Percentiles rank a stretch among this genome's conserved stretches.
Evolutionary conservation across 1,140 invertebrate species (phyloP).

Genomic region (Macrocentrus cingulum): DNA sequence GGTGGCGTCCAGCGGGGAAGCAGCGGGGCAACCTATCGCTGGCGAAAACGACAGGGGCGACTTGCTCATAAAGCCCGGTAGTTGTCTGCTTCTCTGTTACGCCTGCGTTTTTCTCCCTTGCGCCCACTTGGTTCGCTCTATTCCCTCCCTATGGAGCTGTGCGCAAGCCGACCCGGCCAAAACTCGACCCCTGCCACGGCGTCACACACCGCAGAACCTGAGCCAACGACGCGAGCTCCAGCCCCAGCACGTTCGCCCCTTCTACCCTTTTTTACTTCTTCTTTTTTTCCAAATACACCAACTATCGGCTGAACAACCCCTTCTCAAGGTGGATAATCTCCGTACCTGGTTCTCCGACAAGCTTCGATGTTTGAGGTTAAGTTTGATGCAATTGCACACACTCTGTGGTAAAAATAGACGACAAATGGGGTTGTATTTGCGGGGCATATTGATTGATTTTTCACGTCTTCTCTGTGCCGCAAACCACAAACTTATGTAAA

Average conservation of each 20-base stretch:
- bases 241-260: neutral
- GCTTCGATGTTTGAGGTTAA: too few species aligned
- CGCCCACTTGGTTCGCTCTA: constrained; percentile 25
- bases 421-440: too few species aligned
- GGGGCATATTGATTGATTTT: too few species aligned
- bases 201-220: constrained; percentile 32
- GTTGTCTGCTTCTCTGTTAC: constrained; percentile 28
- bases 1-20: constrained; percentile 25
- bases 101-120: constrained; percentile 17
- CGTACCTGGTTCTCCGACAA: too few species aligned
- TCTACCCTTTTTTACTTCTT: neutral
- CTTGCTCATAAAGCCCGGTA: constrained; percentile 15
- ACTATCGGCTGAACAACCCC: too few species aligned
- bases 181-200: constrained; percentile 46
- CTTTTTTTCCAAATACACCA: too few species aligned
- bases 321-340: too few species aligned
- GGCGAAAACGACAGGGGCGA: constrained; percentile 23
- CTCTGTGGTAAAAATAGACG: too few species aligned
- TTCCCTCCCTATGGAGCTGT: constrained; percentile 32
- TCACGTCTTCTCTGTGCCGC: too few species aligned
- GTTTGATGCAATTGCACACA: too few species aligned
- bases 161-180: constrained; percentile 53
- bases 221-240: constrained; percentile 39
- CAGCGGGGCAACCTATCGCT: constrained; percentile 15
- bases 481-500: too few species aligned